Percentiles rank a stretch among this genome's conserved stretches.
Evolutionary conservation across 2,113 vertebrate genomes (phyloP).

Genomic region (Euleptes europaea): DNA sequence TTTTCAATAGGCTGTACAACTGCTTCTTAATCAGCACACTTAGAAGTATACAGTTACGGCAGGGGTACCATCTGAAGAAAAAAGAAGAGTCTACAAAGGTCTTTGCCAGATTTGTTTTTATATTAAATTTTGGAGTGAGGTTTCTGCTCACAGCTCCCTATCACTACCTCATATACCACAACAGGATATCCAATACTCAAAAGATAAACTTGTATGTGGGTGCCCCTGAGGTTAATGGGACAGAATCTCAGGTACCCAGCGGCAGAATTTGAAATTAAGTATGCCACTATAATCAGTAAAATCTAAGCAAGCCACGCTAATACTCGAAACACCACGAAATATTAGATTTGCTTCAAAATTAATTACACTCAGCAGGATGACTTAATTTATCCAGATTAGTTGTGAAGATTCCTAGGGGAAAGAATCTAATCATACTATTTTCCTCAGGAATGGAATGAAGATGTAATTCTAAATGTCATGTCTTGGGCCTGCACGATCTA

Average conservation of each 20-base stretch:
- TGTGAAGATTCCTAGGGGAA: slow-evolving; percentile 31
- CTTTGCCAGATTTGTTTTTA: background rate
- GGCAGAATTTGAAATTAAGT: background rate
- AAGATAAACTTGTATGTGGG: background rate
- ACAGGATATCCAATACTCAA: background rate
- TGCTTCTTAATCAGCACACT: background rate
- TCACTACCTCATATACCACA: background rate
- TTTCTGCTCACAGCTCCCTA: background rate
- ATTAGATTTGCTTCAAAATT: slow-evolving; percentile 56
- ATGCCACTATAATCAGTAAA: slow-evolving; percentile 20
- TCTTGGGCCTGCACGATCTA: slow-evolving; percentile 61
- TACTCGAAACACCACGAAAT: slow-evolving; percentile 29
- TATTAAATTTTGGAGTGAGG: background rate
- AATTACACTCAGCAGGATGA: slow-evolving; percentile 65
- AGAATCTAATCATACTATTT: slow-evolving; percentile 39
- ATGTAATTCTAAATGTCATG: slow-evolving; percentile 50
- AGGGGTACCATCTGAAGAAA: background rate
- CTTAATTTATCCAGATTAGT: slow-evolving; percentile 50
- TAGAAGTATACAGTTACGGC: background rate
- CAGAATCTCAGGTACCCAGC: background rate
- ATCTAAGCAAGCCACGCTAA: slow-evolving; percentile 39
- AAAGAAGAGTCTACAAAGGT: background rate
- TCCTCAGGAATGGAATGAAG: slow-evolving; percentile 56
- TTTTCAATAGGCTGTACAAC: background rate
- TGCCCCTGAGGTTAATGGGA: background rate